Evolutionary conservation across 2,888 invertebrate genomes (phyloP), one percentile per base, ranked within the genome.

Genomic region (Euzetes globulus): DNA sequence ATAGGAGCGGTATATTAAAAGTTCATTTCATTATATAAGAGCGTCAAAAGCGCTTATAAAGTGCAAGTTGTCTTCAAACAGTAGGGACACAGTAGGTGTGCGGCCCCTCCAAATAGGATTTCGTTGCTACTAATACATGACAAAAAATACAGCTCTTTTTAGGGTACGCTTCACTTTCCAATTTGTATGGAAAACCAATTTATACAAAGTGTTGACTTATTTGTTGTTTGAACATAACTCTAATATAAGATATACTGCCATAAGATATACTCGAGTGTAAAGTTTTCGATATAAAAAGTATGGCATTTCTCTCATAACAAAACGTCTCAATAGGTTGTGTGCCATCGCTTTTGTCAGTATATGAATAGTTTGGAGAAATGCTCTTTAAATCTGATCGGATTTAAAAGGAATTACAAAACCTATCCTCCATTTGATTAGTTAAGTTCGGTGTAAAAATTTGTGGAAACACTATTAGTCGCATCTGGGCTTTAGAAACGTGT

Each of bases 111-210:
- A 41, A 41, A 41, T 41, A 11, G 41, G 41, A 41, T 41, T 41
- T 41, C 41, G 41, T 41, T 41, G 11, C 6, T 41, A 41, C 41
- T 41, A 52, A 52, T 52, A n/a, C 52, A 2, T 7, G 22, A 19
- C 19, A 60, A 60, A 9, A 3, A 5, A 17, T 27, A n/a, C n/a
- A 60, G 60, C 29, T 17, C 29, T 33, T 60, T 33, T 29, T 33
- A 41, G 15, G 17, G 17, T 29, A 37, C 68, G 37, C 41, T 52
- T 71, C 71, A 71, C 71, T 71, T 71, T 71, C 50, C 71, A 50
- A 71, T 71, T 50, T 71, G 25, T 50, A 71, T 71, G 60, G 60
- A 71, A 71, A 71, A 71, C 50, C 71, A 71, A 71, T 71, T 50
- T 71, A 71, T 52, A 45, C 33, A 55, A 55, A 71, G 55, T 55